phyloP scores from a whole-genome alignment of 1,140 invertebrate species.

The Bombus picipes region DNA sequence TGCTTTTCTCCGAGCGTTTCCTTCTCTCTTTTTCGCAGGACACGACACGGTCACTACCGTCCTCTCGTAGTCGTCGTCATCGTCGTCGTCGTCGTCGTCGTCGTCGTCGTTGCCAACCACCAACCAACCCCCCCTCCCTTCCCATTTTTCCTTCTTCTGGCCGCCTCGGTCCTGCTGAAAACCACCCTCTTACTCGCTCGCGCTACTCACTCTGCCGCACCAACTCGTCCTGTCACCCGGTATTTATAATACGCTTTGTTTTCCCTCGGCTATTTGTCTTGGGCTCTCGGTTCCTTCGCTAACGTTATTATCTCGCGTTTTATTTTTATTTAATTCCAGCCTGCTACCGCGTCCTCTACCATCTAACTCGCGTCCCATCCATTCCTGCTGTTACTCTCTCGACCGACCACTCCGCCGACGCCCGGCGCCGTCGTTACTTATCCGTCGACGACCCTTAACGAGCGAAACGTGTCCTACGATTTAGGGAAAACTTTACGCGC shows the following conservation, averaged over 20 bases:
- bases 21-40: conserved; percentile 41
- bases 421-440: conserved; percentile 57
- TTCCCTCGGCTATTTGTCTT: conserved; percentile 74
- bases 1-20: conserved; percentile 55
- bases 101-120: conserved; percentile 10
- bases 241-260: conserved; percentile 77
- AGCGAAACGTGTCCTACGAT: conserved; percentile 58
- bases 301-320: conserved; percentile 72
- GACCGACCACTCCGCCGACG: conserved; percentile 39
- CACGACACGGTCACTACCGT: conserved; percentile 47
- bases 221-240: conserved; percentile 70
- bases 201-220: conserved; percentile 41
- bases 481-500: conserved; percentile 43
- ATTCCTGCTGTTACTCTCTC: conserved; percentile 21
- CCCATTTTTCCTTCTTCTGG: conserved; percentile 31
- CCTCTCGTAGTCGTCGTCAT: not conserved
- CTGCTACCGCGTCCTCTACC: conserved; percentile 13
- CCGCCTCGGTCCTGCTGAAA: conserved; percentile 47
- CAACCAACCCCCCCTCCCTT: not conserved
- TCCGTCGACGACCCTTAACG: conserved; percentile 60
- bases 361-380: not conserved
- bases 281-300: conserved; percentile 67
- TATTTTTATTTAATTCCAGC: conserved; percentile 73
- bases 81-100: conserved; percentile 17
- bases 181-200: conserved; percentile 57